Evolutionary conservation across 2,888 invertebrate species (phyloP).

Genomic region (Pomacea canaliculata): DNA sequence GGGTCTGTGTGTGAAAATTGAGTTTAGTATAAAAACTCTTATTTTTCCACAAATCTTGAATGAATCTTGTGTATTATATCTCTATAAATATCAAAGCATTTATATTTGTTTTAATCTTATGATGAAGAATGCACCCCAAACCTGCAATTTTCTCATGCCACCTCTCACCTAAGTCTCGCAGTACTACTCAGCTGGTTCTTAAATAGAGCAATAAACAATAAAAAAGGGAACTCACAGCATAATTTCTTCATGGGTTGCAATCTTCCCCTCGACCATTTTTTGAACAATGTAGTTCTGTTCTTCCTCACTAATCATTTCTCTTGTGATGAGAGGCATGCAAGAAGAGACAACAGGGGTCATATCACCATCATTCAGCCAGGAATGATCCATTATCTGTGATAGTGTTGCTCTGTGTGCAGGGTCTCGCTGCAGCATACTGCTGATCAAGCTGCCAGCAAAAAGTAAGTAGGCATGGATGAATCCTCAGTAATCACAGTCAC

Average conservation of each 20-base stretch:
- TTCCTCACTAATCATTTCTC: conserved; percentile 90
- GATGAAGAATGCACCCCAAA: too few relatives aligned
- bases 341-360: conserved; percentile 34
- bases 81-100: too few relatives aligned
- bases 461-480: not conserved
- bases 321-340: conserved; percentile 82
- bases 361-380: conserved; percentile 76
- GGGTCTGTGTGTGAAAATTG: too few relatives aligned
- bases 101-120: too few relatives aligned
- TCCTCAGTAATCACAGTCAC: too few relatives aligned
- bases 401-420: conserved; percentile 91
- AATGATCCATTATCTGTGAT: conserved; percentile 87
- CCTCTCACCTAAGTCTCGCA: too few relatives aligned
- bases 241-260: conserved; percentile 94
- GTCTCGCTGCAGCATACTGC: conserved; percentile 92
- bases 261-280: conserved; percentile 95
- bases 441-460: conserved; percentile 80
- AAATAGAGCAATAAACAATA: too few relatives aligned
- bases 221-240: conserved; percentile 77
- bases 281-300: conserved; percentile 92
- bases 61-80: too few relatives aligned
- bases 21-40: too few relatives aligned
- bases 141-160: too few relatives aligned
- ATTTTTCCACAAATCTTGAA: too few relatives aligned
- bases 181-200: too few relatives aligned